Percentiles rank a stretch among this genome's conserved stretches.
Conservation (phyloP, 2,888 invertebrate species). For the Limenitis camilla region DNA sequence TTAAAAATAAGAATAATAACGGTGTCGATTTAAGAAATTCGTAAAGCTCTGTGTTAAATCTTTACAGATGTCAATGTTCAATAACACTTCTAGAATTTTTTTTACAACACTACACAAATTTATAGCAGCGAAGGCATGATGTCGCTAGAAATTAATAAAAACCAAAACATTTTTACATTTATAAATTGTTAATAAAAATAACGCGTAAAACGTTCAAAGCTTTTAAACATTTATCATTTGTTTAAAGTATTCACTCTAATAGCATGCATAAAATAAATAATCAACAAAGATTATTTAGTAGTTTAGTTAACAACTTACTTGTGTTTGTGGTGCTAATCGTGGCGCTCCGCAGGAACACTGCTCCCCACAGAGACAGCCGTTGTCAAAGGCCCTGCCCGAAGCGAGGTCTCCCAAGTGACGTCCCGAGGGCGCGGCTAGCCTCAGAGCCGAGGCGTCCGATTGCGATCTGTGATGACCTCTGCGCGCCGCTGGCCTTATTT, state of each 20-base stretch:
- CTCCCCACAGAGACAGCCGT: slow-evolving; percentile 92
- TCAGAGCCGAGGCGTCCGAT: slow-evolving; percentile 85
- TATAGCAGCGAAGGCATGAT: too few species aligned
- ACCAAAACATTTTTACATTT: too few species aligned
- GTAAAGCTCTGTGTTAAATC: too few species aligned
- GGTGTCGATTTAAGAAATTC: too few species aligned
- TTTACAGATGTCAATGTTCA: too few species aligned
- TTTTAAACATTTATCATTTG: too few species aligned
- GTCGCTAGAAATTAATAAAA: not conserved
- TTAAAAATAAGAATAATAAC: too few species aligned
- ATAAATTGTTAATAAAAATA: too few species aligned
- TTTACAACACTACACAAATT: too few species aligned
- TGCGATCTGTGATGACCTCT: slow-evolving; percentile 80
- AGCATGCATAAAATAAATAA: not conserved
- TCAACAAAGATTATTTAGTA: not conserved
- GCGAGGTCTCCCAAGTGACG: slow-evolving; percentile 91
- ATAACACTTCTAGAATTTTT: too few species aligned
- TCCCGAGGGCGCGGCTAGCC: slow-evolving; percentile 71
- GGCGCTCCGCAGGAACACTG: slow-evolving; percentile 78
- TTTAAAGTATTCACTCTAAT: too few species aligned
- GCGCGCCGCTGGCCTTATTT: slow-evolving; percentile 64
- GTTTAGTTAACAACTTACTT: slow-evolving; percentile 38
- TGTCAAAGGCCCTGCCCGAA: slow-evolving; percentile 97
- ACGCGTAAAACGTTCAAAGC: too few species aligned
- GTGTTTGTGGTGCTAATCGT: slow-evolving; percentile 64